Evolutionary conservation across 1,140 invertebrate species (phyloP), one percentile per base, ranked within the genome.

Genomic region (Pogonognathellus flavescens): DNA sequence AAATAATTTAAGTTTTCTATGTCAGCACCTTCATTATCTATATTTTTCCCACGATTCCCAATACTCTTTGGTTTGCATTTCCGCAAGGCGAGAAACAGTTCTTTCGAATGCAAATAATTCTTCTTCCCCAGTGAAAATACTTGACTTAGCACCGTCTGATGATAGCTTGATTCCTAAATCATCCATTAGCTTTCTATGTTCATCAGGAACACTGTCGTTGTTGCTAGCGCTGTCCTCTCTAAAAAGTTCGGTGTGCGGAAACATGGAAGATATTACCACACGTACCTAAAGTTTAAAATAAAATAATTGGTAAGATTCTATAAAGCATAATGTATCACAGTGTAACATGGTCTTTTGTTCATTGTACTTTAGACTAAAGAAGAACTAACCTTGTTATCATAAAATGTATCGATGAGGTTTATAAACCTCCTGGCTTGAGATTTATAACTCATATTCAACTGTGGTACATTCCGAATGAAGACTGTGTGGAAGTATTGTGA

Each of bases 61-160:
- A 91, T 99, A 99, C 85, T 96, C 94, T 84, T 94, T 92, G 3
- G 95, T 97, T 91, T 98, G 97, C 97, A 99, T 99, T 92, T 99
- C 97, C 80, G 94, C 94, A 25, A 99, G 92, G 80, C 98, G 91
- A 0, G 97, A 99, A 14, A 98, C 90, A 18, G 97, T 98, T 84
- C 98, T 92, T 88, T 98, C 96, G 91, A 97, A 98, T 10, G 98
- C 98, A 92, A 99, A 99, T 84, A 98, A 91, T 92, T 99, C 98
- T 91, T 99, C 98, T 90, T 98, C 96, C 0, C 97, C 98, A 31
- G 96, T 99, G 89, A 99, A 99, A 88, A 99, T 95, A 90, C 95
- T 97, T 9, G 96, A 94, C 86, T 93, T 92, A 55, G 93, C 91
- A 89, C 93, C 91, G 89, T 94, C 91, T 87, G 93, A 92, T 66